Conservation (phyloP, 2,888 invertebrate genomes). For the Scaptomyza reducta region DNA sequence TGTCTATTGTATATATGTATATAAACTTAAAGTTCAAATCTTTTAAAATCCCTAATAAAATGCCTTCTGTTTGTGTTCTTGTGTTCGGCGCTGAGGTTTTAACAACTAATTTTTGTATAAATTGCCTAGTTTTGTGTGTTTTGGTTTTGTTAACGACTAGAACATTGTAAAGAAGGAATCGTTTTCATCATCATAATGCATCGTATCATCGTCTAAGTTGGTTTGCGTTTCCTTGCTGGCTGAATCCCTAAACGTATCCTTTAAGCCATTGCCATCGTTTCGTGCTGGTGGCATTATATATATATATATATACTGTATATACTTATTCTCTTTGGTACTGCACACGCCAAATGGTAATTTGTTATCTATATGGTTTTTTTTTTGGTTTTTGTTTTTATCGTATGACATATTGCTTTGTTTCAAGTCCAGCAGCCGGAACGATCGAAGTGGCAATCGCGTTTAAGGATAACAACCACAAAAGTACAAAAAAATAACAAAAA, state of each 20-base stretch:
- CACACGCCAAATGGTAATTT: conserved; percentile 57
- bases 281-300: conserved; percentile 7
- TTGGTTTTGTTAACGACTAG: conserved; percentile 77
- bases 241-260: conserved; percentile 7
- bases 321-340: conserved; percentile 37
- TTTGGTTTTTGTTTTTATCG: conserved; percentile 40
- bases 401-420: conserved; percentile 70
- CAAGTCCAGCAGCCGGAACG: conserved; percentile 44
- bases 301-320: conserved; percentile 3
- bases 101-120: conserved; percentile 67
- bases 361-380: background rate
- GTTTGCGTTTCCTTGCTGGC: conserved; percentile 16
- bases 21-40: conserved; percentile 16
- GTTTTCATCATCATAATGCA: conserved; percentile 64
- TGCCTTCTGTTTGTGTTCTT: conserved; percentile 46
- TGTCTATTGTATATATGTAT: conserved; percentile 26
- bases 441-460: conserved; percentile 13
- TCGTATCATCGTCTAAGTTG: conserved; percentile 48
- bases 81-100: conserved; percentile 8
- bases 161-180: conserved; percentile 77
- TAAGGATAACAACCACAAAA: conserved; percentile 15
- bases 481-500: conserved; percentile 13
- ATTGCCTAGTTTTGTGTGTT: conserved; percentile 46
- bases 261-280: conserved; percentile 9
- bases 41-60: conserved; percentile 28